These are phyloP conservation scores for Trichomycterus rosablanca DNA, from an alignment of 2,113 vertebrate genomes.

Conservation along the genomic window DNA sequence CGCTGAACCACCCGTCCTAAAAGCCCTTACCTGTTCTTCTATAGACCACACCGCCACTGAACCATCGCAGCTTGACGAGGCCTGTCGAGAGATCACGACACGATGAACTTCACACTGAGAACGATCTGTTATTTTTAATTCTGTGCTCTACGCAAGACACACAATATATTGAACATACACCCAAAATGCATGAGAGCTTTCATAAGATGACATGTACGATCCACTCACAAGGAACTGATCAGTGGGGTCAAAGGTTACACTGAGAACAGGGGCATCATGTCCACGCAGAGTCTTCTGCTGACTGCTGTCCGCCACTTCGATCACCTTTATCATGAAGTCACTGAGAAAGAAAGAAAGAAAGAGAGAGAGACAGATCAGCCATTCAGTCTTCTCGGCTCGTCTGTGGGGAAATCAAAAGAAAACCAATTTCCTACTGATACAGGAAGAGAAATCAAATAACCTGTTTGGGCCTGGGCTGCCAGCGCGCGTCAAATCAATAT, in stretches of 20 bases:
- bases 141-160: no score
- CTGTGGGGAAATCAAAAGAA: no score
- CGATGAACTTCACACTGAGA: background rate
- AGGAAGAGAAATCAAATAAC: no score
- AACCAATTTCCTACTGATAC: no score
- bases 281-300: constrained; percentile 90
- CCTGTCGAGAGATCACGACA: constrained; percentile 58
- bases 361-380: background rate
- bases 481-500: no score
- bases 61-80: constrained; percentile 91
- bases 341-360: constrained; percentile 56
- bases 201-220: no score
- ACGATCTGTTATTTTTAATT: no score
- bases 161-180: no score
- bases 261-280: constrained; percentile 87
- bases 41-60: constrained; percentile 87
- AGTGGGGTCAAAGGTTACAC: constrained; percentile 87
- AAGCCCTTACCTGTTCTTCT: constrained; percentile 77
- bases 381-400: no score
- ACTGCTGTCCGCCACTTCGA: constrained; percentile 87
- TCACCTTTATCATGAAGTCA: constrained; percentile 92
- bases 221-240: constrained; percentile 82
- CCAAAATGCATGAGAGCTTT: no score
- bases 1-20: no score
- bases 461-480: no score